Conservation (phyloP, 2,888 invertebrate species). For the Mechanitis messenoides region DNA sequence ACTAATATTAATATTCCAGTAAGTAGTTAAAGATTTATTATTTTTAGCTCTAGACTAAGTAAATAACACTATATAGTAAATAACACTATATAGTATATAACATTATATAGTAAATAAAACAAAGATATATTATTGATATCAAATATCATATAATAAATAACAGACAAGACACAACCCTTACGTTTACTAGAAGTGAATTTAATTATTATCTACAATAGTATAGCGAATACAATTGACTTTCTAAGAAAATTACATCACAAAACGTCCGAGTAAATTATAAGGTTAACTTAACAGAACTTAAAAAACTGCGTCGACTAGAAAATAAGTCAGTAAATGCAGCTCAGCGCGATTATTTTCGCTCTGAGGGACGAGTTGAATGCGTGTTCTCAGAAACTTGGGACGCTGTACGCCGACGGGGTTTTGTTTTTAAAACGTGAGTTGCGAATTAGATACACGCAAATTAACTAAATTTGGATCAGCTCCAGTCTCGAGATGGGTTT, state of each 20-base stretch:
- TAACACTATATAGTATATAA: too few relatives aligned
- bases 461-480: slow-evolving; percentile 56
- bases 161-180: too few relatives aligned
- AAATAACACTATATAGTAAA: too few relatives aligned
- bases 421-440: slow-evolving; percentile 69
- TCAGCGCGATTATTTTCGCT: slow-evolving; percentile 37
- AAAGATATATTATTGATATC: too few relatives aligned
- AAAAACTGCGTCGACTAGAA: slow-evolving; percentile 34
- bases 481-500: too few relatives aligned
- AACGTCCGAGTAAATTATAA: not conserved
- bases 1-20: too few relatives aligned
- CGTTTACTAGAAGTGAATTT: not conserved
- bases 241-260: slow-evolving; percentile 5
- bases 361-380: slow-evolving; percentile 48
- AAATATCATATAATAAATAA: too few relatives aligned
- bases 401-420: slow-evolving; percentile 58
- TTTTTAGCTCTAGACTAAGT: too few relatives aligned
- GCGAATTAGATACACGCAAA: slow-evolving; percentile 63
- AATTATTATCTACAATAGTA: not conserved
- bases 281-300: slow-evolving; percentile 12
- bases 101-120: too few relatives aligned
- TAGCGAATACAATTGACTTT: slow-evolving; percentile 1
- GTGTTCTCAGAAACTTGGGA: slow-evolving; percentile 56
- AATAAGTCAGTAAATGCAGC: slow-evolving; percentile 35
- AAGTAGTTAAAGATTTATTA: too few relatives aligned